These are phyloP conservation scores for Phainopepla nitens DNA, from an alignment of 2,113 vertebrate genomes.

Conservation along the genomic window DNA sequence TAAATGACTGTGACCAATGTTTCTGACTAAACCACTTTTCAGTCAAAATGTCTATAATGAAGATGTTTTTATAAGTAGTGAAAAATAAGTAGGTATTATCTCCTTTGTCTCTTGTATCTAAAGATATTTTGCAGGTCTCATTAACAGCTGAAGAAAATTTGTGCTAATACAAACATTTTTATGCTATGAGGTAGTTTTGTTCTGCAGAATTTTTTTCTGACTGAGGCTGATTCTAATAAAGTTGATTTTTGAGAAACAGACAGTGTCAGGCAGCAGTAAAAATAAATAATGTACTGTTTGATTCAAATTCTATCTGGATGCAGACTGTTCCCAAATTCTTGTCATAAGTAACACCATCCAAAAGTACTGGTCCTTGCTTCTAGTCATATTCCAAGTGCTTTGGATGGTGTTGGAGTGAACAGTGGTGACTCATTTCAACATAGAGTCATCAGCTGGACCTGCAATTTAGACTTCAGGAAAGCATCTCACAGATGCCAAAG, in stretches of 20 bases:
- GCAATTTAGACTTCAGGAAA: background rate
- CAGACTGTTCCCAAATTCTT: conserved; percentile 39
- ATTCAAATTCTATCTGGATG: conserved; percentile 30
- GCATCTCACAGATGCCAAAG: background rate
- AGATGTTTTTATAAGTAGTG: background rate
- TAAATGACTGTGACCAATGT: background rate
- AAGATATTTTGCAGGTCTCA: background rate
- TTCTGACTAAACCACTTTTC: background rate
- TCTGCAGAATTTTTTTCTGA: conserved; percentile 34
- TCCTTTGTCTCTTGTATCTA: background rate
- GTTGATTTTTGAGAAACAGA: conserved; percentile 34
- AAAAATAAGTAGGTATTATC: background rate
- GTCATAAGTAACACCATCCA: conserved; percentile 21
- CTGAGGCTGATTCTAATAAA: conserved; percentile 49
- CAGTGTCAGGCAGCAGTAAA: conserved; percentile 42
- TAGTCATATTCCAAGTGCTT: conserved; percentile 28
- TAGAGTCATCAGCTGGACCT: conserved; percentile 36
- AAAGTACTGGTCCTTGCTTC: conserved; percentile 27
- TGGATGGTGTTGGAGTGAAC: background rate
- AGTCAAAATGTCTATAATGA: background rate
- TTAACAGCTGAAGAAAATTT: background rate
- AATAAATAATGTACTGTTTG: conserved; percentile 11
- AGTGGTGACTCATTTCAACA: conserved; percentile 9
- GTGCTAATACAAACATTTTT: background rate
- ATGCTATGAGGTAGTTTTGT: conserved; percentile 14